These are phyloP conservation scores for Drosophila dunni DNA, from an alignment of 1,140 invertebrate species.

Conservation along the genomic window DNA sequence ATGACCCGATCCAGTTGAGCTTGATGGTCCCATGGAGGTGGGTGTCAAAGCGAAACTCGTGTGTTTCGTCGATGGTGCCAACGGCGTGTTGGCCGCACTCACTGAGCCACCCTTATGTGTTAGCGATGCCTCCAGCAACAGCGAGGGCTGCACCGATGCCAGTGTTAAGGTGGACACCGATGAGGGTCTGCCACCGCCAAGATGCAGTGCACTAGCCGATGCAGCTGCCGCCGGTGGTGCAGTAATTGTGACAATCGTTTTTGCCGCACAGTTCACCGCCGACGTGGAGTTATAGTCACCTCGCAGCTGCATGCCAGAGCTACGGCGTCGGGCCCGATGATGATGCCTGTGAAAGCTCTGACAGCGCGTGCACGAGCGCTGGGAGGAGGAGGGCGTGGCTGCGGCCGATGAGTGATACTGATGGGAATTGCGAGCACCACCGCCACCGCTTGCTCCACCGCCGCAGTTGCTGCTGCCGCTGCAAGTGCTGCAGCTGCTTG, in stretches of 20 bases:
- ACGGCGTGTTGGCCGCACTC: conserved; percentile 68
- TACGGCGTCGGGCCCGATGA: conserved; percentile 75
- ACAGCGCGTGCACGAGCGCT: conserved; percentile 77
- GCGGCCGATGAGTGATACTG: conserved; percentile 68
- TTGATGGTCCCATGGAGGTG: conserved; percentile 42
- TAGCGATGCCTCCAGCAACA: conserved; percentile 48
- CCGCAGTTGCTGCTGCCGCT: conserved; percentile 84
- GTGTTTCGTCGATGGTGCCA: conserved; percentile 60
- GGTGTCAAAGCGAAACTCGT: conserved; percentile 62
- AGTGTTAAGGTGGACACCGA: conserved; percentile 73
- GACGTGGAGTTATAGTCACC: conserved; percentile 73
- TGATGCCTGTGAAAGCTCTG: conserved; percentile 83
- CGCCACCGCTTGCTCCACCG: conserved; percentile 38
- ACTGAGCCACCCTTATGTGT: conserved; percentile 41
- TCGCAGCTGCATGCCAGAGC: conserved; percentile 67
- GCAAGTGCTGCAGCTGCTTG: conserved; percentile 84
- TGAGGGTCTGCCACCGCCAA: conserved; percentile 50
- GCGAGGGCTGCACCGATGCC: conserved; percentile 64
- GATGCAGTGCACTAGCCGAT: conserved; percentile 63
- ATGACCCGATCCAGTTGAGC: conserved; percentile 58
- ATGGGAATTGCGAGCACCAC: conserved; percentile 59
- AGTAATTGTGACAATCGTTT: conserved; percentile 73
- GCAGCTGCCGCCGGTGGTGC: conserved; percentile 71
- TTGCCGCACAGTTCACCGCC: conserved; percentile 71
- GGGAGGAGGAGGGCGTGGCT: conserved; percentile 65